Base-by-base conservation (phyloP, 2,113 vertebrate genomes). In the Nestor notabilis region DNA sequence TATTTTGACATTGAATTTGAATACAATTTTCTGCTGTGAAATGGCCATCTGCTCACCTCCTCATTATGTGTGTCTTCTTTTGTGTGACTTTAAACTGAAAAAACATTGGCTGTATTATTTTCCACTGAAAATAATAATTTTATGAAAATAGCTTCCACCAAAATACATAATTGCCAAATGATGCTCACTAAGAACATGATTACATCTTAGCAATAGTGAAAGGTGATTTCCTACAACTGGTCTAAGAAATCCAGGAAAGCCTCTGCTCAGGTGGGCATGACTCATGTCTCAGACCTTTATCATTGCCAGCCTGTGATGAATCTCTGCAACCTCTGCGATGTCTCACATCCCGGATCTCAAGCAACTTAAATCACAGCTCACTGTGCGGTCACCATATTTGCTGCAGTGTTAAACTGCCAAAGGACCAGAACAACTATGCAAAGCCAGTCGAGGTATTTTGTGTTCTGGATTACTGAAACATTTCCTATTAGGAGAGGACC, bases 341-440 rank as follows among this genome's bases (percentile, higher is more conserved):
- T 50, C 49, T 79, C 35, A 35, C 0, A 1, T 49, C 20, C 18
- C 13, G 14, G 49, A 60, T 41, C 50, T 61, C 61, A 46, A 23
- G 17, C 1, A 3, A 33, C 28, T 17, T 33, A 31, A 79, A 55
- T 61, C 46, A 61, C 29, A 39, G 37, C 39, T 83, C 27, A 17
- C 18, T 7, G 11, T 21, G 29, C 4, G 6, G 58, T 47, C 35
- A n/a, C 20, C 0, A 0, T 33, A 10, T 66, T 82, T 50, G 31
- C 17, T 71, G 27, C 28, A 74, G 17, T 18, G 5, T 23, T 28
- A 37, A 47, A 39, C 3, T 23, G 21, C 7, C 24, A 61, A 53
- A 60, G 70, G n/a, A 60, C 14, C 31, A 60, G 31, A 37, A 68
- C 12, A 64, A 29, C 12, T 60, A 27, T 29, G 35, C 39, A 31